Conservation (phyloP, 23 tunicate species). For the Halocynthia aurantium region DNA sequence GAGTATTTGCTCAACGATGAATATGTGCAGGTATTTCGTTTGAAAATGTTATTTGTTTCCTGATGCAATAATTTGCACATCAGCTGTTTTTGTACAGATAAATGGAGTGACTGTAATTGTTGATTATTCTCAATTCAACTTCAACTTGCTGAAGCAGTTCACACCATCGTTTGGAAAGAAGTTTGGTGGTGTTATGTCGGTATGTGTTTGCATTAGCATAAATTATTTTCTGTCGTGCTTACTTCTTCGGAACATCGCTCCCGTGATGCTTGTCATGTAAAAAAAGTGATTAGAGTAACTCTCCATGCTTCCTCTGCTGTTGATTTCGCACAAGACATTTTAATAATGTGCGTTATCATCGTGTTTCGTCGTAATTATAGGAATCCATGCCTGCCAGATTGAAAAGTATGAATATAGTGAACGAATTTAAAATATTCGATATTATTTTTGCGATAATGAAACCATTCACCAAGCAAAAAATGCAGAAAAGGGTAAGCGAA, state of each 20-base stretch:
- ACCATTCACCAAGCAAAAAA: constrained; percentile 76
- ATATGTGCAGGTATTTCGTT: not conserved
- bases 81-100: constrained; percentile 25
- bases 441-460: constrained; percentile 50
- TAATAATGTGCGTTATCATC: too few species aligned
- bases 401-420: constrained; percentile 57
- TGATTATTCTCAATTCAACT: constrained; percentile 36
- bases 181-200: constrained; percentile 33
- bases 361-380: constrained; percentile 15
- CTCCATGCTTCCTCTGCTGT: too few species aligned
- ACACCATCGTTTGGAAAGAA: constrained; percentile 63
- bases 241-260: too few species aligned
- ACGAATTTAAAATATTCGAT: constrained; percentile 66
- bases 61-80: not conserved
- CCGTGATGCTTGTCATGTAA: too few species aligned
- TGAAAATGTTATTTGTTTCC: not conserved
- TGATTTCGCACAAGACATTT: too few species aligned
- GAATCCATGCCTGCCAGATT: constrained; percentile 68
- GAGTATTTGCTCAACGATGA: constrained; percentile 57
- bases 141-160: constrained; percentile 51
- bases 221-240: too few species aligned
- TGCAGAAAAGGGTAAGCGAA: constrained; percentile 32
- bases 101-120: constrained; percentile 72
- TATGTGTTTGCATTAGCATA: not conserved
- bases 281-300: too few species aligned